A percentile compares a stretch with the other conserved stretches of the same genome.
Evolutionary conservation across 2,797 vertebrate genomes (phyloP).

Genomic region (Crocidura indochinensis): DNA sequence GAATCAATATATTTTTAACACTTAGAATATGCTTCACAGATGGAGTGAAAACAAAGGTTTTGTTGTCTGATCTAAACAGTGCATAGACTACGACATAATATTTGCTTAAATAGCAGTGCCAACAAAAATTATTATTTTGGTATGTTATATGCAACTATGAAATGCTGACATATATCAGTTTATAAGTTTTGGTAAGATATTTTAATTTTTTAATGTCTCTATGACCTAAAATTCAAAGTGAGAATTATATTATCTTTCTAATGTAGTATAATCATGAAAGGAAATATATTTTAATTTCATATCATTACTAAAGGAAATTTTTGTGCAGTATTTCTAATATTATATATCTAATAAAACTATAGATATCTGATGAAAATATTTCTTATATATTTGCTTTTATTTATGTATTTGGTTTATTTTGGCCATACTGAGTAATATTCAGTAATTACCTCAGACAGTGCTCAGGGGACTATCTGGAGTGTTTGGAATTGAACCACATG

Average conservation of each 20-base stretch:
- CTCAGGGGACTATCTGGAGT: no score
- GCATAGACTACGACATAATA: neutral
- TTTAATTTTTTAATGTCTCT: slow-evolving; percentile 10
- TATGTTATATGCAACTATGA: neutral
- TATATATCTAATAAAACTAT: neutral
- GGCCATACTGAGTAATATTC: no score
- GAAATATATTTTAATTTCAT: slow-evolving; percentile 5
- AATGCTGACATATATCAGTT: neutral
- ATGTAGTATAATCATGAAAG: neutral
- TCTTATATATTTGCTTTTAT: slow-evolving; percentile 39
- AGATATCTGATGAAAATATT: slow-evolving; percentile 24
- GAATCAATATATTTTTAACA: neutral
- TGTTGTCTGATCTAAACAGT: neutral
- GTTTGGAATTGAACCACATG: no score
- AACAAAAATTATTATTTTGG: neutral
- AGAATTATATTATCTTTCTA: neutral
- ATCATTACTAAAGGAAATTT: neutral
- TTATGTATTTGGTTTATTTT: no score
- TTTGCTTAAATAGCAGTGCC: neutral
- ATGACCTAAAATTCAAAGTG: slow-evolving; percentile 51
- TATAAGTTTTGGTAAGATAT: slow-evolving; percentile 11
- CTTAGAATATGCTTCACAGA: slow-evolving; percentile 9
- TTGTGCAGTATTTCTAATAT: neutral
- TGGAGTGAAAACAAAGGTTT: slow-evolving; percentile 12
- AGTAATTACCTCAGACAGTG: no score